These are phyloP conservation scores for Venturia canescens DNA, from an alignment of 1,140 invertebrate species.

Conservation along the genomic window DNA sequence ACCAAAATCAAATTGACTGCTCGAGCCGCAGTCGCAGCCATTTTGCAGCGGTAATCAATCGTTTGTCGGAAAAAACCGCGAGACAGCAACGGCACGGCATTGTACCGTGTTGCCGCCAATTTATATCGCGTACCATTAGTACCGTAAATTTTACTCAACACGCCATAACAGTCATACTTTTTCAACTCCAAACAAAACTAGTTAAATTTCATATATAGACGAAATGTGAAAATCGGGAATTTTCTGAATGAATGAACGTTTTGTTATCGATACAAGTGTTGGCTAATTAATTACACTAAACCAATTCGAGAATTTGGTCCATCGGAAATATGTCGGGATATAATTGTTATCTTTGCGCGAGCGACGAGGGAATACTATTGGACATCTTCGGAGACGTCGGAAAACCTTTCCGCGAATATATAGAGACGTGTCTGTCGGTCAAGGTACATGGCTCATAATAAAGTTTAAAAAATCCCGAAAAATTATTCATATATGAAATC, in stretches of 20 bases:
- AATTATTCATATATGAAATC: background rate
- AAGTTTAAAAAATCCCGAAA: constrained; percentile 5
- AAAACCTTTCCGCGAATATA: constrained; percentile 55
- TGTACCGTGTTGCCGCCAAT: too few species aligned
- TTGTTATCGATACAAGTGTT: background rate
- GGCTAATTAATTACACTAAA: background rate
- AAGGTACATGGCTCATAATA: constrained; percentile 63
- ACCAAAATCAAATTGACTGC: too few species aligned
- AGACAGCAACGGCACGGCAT: too few species aligned
- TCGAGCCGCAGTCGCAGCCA: too few species aligned
- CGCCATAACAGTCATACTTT: too few species aligned
- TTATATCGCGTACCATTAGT: too few species aligned
- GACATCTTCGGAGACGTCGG: constrained; percentile 61
- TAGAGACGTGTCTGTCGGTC: constrained; percentile 63
- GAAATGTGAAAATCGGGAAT: too few species aligned
- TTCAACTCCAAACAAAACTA: too few species aligned
- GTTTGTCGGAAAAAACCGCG: too few species aligned
- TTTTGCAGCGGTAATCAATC: too few species aligned
- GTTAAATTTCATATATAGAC: too few species aligned
- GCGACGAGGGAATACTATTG: constrained; percentile 71
- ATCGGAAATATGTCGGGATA: constrained; percentile 61
- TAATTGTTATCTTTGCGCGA: constrained; percentile 71
- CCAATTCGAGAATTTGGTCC: background rate
- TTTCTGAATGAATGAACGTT: background rate
- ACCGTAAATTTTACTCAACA: too few species aligned